Base-by-base conservation (phyloP, 2,797 vertebrate genomes). In the Todus mexicanus region DNA sequence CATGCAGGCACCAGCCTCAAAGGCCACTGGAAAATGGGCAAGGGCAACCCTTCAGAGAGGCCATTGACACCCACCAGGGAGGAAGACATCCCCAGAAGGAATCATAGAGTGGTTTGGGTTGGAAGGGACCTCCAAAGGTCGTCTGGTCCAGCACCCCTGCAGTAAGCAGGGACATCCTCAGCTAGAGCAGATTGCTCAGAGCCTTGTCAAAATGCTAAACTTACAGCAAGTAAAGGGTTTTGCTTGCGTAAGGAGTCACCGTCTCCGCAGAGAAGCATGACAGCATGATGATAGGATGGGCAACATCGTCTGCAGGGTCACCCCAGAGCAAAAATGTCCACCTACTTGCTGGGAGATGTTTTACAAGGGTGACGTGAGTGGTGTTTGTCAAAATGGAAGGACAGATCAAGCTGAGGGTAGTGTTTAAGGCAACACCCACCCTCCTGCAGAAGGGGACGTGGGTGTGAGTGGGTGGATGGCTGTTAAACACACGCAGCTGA, bases 221-320 rank as follows among this genome's bases (percentile, higher is more conserved):
- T n/a, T n/a, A n/a, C n/a, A n/a, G n/a, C n/a, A n/a, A n/a, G n/a
- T n/a, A n/a, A n/a, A n/a, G n/a, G n/a, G n/a, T n/a, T n/a, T n/a
- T n/a, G n/a, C n/a, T n/a, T n/a, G n/a, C n/a, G n/a, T n/a, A n/a
- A n/a, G n/a, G 3, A 21, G 18, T 42, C 40, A 53, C 0, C 0
- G 15, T 11, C 12, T 50, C 7, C 5, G 3, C 0, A 1, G 21
- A 65, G 35, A 76, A 56, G 14, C 1, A 0, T 65, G 48, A 69
- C 21, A 53, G 40, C 26, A 57, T 12, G 27, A 56, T 22, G n/a
- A 29, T 2, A 53, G n/a, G 6, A 21, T 54, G 45, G 48, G 54
- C 2, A 4, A 20, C 27, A 27, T 31, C 51, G 50, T 35, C 27
- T 12, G 4, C 10, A 43, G 48, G 33, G n/a, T 87, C 53, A 56